Base-by-base conservation (phyloP, 1,140 invertebrate species). In the Cephus cinctus region DNA sequence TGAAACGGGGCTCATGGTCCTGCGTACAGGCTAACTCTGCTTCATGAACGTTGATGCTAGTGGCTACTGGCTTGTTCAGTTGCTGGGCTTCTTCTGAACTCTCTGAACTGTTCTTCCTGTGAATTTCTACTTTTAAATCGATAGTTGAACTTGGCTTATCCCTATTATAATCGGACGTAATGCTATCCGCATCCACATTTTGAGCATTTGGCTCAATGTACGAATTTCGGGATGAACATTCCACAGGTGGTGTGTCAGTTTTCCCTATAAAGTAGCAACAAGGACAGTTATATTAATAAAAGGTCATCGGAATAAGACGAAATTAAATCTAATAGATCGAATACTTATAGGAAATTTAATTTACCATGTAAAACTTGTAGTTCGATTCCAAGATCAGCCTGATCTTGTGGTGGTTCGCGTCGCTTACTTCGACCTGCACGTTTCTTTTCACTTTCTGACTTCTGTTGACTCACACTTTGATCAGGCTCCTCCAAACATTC, bases 101-200 rank as follows among this genome's bases (percentile, higher is more conserved):
- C 67, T 90, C 89, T 0, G 90, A 92, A 69, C 90, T 93, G 65
- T 93, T 92, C 70, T 92, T 92, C 25, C 89, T 82, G 77, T 95
- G 92, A 21, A 95, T 91, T 76, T 95, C 92, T 35, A 92, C 92
- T 80, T 94, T 92, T 47, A 94, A 79, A 81, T 93, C 89, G 86
- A 77, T 76, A 4, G 71, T 77, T 34, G 75, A 76, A 56, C 63
- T 76, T 42, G 73, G 71, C 16, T 76, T 77, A 35, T 77, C 71
- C 23, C 67, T 66, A 41, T 69, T 73, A 42, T 76, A 77, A 36
- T 77, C 73, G 1, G 75, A 76, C 14, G 72, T 75, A 57, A 77
- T 76, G 52, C 75, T 77, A 51, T 77, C 75, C 4, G 69, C 71
- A 47, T 76, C 73, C 9, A 60, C 66, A 61, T 73, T 76, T 20